phyloP scores from a whole-genome alignment of 2,113 vertebrate species.

The Eublepharis macularius region DNA sequence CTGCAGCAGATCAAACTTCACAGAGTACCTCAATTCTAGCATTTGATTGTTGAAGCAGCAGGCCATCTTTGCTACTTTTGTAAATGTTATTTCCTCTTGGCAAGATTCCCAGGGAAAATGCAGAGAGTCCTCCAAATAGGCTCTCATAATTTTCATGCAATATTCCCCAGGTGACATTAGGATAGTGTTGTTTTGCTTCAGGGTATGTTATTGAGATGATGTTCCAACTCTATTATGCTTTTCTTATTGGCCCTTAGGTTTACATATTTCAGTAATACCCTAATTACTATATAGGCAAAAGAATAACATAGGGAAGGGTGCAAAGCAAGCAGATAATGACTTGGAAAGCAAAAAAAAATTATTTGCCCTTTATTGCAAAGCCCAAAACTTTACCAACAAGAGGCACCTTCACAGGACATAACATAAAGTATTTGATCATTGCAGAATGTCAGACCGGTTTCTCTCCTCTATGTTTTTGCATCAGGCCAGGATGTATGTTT shows the following conservation, averaged over 20 bases:
- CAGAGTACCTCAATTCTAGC: background rate
- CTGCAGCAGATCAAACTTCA: background rate
- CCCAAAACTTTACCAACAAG: background rate
- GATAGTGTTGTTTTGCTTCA: background rate
- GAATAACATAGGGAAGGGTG: background rate
- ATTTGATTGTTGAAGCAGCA: background rate
- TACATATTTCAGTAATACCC: background rate
- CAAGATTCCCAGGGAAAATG: background rate
- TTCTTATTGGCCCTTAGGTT: background rate
- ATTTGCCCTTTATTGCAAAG: background rate
- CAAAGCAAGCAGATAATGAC: background rate
- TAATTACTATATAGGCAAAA: background rate
- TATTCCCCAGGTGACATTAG: background rate
- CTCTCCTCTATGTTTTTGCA: too few relatives aligned
- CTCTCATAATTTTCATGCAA: background rate
- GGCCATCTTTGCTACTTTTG: background rate
- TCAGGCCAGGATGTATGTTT: too few relatives aligned
- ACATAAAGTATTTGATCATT: background rate
- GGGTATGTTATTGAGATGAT: background rate
- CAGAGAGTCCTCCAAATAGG: background rate
- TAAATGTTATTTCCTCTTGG: constrained; percentile 6
- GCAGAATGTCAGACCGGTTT: too few relatives aligned
- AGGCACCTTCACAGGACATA: background rate
- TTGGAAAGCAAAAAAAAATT: background rate
- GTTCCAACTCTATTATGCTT: background rate